phyloP scores from a whole-genome alignment of 2,888 invertebrate genomes.

The Caenorhabditis sinica region DNA sequence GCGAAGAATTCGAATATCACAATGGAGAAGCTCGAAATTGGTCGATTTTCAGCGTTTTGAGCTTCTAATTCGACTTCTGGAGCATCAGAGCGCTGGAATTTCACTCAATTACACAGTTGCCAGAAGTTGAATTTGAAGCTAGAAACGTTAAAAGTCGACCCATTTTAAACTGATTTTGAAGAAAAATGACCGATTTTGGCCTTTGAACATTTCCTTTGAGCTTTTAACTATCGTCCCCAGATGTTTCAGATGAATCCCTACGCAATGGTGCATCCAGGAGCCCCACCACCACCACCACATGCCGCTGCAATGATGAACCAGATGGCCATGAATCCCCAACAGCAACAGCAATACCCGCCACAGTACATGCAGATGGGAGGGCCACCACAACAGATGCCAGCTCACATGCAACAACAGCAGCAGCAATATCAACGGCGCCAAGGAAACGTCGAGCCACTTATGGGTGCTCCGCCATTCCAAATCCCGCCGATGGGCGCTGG shows the following conservation, averaged over 20 bases:
- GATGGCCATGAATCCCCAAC: constrained; percentile 8
- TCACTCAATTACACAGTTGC: too few species aligned
- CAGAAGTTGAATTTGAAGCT: too few species aligned
- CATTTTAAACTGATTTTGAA: neutral
- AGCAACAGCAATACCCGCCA: constrained; percentile 23
- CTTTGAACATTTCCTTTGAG: too few species aligned
- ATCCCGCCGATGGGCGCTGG: constrained; percentile 21
- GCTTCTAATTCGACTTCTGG: too few species aligned
- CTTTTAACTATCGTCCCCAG: neutral
- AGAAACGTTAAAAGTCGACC: too few species aligned
- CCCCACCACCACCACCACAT: constrained; percentile 29
- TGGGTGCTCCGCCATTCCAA: constrained; percentile 37
- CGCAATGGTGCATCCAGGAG: constrained; percentile 26
- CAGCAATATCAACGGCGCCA: constrained; percentile 27
- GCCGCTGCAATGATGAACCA: constrained; percentile 24
- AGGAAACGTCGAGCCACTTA: constrained; percentile 43
- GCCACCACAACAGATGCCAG: constrained; percentile 9
- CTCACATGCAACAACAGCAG: constrained; percentile 34
- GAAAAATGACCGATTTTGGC: neutral
- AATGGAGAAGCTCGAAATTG: neutral
- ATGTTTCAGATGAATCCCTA: constrained; percentile 40
- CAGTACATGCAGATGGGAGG: constrained; percentile 27
- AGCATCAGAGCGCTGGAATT: too few species aligned
- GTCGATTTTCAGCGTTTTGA: neutral
- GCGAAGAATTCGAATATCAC: too few species aligned